Base-by-base conservation (phyloP, 2,113 vertebrate species). In the Muntiacus reevesi region DNA sequence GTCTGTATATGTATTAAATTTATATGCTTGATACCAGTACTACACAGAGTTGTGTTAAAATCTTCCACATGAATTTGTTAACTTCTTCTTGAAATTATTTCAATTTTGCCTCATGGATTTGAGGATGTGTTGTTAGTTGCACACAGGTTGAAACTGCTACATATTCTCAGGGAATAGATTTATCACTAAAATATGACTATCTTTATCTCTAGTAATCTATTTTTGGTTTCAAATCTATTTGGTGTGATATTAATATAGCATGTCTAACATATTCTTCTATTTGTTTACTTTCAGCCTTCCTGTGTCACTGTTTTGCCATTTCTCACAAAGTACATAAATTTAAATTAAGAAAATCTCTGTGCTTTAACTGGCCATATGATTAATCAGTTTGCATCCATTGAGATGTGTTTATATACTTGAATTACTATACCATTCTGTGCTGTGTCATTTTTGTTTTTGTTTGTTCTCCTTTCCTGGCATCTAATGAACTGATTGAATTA, bases 51-150 rank as follows among this genome's bases (percentile, higher is more conserved):
- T 54, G 50, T 83, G 19, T 83, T 23, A 83, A 54, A 83, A 83
- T n/a, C 79, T 83, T 36, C 50, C 28, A 36, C 19, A 14, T 54
- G 33, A 13, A 83, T 89, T 88, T 50, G 17, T 57, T 97, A 19
- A 50, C 87, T 79, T 95, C 74, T 62, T 76, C 47, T 90, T 84
- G n/a, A 87, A 92, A 84, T 82, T n/a, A 52, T 89, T 96, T 74
- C 40, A 95, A 30, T 86, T 33, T 92, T 50, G 7, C n/a, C 33
- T 64, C 19, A 21, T 10, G 17, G 74, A 28, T 91, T 94, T 45
- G 23, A 86, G n/a, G 33, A 21, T 36, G 43, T 28, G 21, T 28
- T 76, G 16, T 54, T 71, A 83, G 92, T 92, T 55, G 21, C 13
- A 28, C 59, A 52, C 59, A 76, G 40, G 40, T 59, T 93, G 45